Conservation (phyloP, 2,113 vertebrate genomes). For the Recurvirostra avosetta region DNA sequence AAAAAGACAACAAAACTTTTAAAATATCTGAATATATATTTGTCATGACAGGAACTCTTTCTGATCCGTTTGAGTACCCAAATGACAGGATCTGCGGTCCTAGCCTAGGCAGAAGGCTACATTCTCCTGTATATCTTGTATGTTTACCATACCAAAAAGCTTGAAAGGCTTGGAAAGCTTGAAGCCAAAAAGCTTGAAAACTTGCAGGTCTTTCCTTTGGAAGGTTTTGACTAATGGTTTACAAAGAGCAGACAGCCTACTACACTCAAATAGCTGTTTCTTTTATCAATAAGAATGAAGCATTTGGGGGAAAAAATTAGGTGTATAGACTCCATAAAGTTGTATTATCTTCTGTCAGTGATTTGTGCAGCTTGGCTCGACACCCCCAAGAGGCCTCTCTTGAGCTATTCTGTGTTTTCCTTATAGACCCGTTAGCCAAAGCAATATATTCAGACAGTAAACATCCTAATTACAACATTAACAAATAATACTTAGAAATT, state of each 20-base stretch:
- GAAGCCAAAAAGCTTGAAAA: slow-evolving; percentile 24
- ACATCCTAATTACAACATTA: background rate
- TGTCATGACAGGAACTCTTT: background rate
- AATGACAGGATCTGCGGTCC: background rate
- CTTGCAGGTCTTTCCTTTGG: slow-evolving; percentile 29
- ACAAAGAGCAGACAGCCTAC: slow-evolving; percentile 19
- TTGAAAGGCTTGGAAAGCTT: slow-evolving; percentile 4
- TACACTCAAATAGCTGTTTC: background rate
- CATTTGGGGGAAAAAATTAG: background rate
- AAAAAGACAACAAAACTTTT: background rate
- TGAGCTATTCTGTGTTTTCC: background rate
- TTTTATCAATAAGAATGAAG: slow-evolving; percentile 13
- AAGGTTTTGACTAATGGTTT: slow-evolving; percentile 16
- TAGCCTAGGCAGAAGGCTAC: background rate
- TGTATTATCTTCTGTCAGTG: background rate
- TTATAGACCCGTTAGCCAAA: background rate
- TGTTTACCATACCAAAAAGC: background rate
- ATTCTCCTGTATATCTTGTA: background rate
- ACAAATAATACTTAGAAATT: background rate
- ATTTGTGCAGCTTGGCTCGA: background rate
- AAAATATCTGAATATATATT: background rate
- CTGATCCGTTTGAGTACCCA: background rate
- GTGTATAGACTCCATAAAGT: background rate
- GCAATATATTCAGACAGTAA: background rate
- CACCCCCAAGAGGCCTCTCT: slow-evolving; percentile 7